These are phyloP conservation scores for Lithosia quadra DNA, from an alignment of 2,888 invertebrate genomes.

Conservation along the genomic window DNA sequence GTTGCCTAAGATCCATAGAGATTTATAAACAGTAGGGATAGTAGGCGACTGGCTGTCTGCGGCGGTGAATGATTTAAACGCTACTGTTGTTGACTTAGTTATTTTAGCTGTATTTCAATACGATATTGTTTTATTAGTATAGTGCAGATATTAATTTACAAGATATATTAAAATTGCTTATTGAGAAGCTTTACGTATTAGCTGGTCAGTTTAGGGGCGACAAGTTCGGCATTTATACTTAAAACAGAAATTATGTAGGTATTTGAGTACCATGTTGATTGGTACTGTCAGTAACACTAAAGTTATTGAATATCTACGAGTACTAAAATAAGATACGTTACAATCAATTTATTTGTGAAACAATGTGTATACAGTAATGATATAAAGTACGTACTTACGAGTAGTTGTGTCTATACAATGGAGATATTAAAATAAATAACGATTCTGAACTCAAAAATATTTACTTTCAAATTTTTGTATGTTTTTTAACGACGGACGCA, in stretches of 20 bases:
- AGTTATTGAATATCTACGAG: neutral
- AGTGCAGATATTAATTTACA: slow-evolving; percentile 6
- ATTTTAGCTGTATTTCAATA: slow-evolving; percentile 20
- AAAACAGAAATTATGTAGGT: neutral
- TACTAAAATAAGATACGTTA: neutral
- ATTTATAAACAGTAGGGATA: slow-evolving; percentile 52
- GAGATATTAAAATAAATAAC: too few relatives aligned
- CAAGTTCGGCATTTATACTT: slow-evolving; percentile 1
- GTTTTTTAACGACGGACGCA: too few relatives aligned
- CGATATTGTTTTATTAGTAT: slow-evolving; percentile 13
- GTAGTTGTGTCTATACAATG: too few relatives aligned
- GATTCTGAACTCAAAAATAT: too few relatives aligned
- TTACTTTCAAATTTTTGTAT: too few relatives aligned
- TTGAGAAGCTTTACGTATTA: neutral
- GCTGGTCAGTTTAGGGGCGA: neutral
- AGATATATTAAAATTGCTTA: slow-evolving; percentile 15
- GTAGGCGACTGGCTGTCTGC: slow-evolving; percentile 52
- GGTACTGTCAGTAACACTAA: neutral
- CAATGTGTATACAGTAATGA: too few relatives aligned
- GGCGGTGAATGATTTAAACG: slow-evolving; percentile 47
- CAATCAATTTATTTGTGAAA: neutral
- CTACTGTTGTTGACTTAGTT: slow-evolving; percentile 28
- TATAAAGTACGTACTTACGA: too few relatives aligned
- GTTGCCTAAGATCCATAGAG: slow-evolving; percentile 50
- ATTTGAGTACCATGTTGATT: neutral